A percentile compares a stretch with the other conserved stretches of the same genome.
These are phyloP conservation scores for Zalophus californianus DNA, from an alignment of 2,797 vertebrate genomes.

Conservation along the genomic window DNA sequence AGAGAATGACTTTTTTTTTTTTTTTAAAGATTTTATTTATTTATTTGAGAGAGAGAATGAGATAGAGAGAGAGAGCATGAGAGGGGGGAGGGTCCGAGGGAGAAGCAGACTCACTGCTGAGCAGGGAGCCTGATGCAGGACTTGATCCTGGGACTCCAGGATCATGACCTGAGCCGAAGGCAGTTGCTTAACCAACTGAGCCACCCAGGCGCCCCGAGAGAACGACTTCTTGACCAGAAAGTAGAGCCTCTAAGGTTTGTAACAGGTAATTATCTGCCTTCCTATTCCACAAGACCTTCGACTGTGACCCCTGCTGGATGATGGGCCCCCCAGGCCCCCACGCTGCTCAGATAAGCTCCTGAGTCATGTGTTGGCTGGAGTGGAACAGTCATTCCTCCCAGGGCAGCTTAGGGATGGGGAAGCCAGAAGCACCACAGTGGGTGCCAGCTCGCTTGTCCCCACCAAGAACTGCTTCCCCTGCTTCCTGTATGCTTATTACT, in stretches of 20 bases:
- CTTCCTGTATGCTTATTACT: background rate
- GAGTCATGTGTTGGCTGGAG: background rate
- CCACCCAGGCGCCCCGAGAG: background rate
- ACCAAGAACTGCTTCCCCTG: background rate
- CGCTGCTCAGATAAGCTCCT: slow-evolving; percentile 63
- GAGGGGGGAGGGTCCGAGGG: too few species aligned
- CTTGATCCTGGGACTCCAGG: too few species aligned
- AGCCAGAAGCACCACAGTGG: background rate
- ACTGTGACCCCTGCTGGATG: background rate
- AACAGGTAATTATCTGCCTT: background rate
- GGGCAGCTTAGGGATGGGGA: slow-evolving; percentile 61
- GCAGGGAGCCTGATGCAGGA: too few species aligned
- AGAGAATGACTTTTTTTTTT: background rate
- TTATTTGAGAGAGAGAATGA: too few species aligned
- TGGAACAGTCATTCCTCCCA: slow-evolving; percentile 61
- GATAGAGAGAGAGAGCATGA: too few species aligned
- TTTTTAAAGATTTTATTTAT: too few species aligned
- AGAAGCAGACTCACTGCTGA: too few species aligned
- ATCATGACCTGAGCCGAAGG: too few species aligned
- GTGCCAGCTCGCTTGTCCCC: fast-evolving
- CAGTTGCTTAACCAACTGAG: too few species aligned
- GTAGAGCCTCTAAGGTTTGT: slow-evolving; percentile 53
- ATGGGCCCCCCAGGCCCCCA: slow-evolving; percentile 6
- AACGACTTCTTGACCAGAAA: slow-evolving; percentile 24
- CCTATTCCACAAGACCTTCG: background rate